Evolutionary conservation across 2,888 invertebrate species (phyloP).

Genomic region (Fabriciana adippe): DNA sequence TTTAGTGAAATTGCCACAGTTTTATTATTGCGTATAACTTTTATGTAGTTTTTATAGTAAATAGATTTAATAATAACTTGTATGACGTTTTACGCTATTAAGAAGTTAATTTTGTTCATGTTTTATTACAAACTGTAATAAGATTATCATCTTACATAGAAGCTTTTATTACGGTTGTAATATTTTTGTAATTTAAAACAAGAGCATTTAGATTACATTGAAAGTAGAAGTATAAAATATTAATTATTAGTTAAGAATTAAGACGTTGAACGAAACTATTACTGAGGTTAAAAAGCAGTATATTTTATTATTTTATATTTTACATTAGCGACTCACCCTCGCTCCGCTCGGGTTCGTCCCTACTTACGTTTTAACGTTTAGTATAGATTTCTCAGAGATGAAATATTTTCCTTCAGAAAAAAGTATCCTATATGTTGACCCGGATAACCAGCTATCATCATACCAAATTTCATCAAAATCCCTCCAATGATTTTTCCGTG

Average conservation of each 20-base stretch:
- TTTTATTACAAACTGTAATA: background rate
- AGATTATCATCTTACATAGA: conserved; percentile 11
- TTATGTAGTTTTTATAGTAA: conserved; percentile 5
- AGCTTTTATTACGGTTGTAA: conserved; percentile 3
- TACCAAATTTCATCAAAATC: too few relatives aligned
- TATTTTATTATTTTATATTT: too few relatives aligned
- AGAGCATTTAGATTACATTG: background rate
- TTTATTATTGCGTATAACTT: conserved; percentile 7
- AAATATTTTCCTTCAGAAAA: too few relatives aligned
- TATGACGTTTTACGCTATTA: background rate
- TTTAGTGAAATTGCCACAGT: background rate
- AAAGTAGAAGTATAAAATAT: background rate
- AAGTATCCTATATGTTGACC: too few relatives aligned
- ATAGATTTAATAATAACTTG: background rate
- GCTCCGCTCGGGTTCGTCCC: too few relatives aligned
- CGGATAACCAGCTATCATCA: too few relatives aligned
- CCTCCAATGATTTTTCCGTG: too few relatives aligned
- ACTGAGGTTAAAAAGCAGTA: too few relatives aligned
- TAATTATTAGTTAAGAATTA: too few relatives aligned
- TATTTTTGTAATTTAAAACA: background rate
- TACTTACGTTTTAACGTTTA: too few relatives aligned
- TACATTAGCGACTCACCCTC: too few relatives aligned
- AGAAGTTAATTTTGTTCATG: conserved; percentile 1
- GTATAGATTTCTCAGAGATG: too few relatives aligned
- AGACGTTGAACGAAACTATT: background rate